These are phyloP conservation scores for Melanogrammus aeglefinus DNA, from an alignment of 2,797 vertebrate genomes.

Conservation along the genomic window DNA sequence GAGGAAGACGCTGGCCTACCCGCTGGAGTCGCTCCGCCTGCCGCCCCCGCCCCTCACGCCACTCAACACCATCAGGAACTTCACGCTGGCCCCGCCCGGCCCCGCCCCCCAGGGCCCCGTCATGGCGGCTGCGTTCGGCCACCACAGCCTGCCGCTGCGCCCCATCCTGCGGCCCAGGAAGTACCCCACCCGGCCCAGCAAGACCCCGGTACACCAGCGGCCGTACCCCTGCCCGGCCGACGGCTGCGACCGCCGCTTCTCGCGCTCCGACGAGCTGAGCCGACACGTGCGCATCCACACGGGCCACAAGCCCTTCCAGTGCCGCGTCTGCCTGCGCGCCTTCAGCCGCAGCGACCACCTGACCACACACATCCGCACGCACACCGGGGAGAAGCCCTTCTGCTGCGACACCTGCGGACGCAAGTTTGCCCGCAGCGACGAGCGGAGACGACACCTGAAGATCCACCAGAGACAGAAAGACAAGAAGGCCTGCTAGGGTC, in stretches of 20 bases:
- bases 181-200: slow-evolving; percentile 94
- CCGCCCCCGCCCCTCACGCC: slow-evolving; percentile 90
- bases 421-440: slow-evolving; percentile 89
- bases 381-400: slow-evolving; percentile 93
- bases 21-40: slow-evolving; percentile 81
- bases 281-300: slow-evolving; percentile 93
- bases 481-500: slow-evolving; percentile 61
- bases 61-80: slow-evolving; percentile 91
- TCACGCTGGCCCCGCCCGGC: slow-evolving; percentile 78
- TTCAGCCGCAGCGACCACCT: slow-evolving; percentile 95
- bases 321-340: slow-evolving; percentile 93
- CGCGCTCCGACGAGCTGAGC: slow-evolving; percentile 89
- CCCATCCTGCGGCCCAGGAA: slow-evolving; percentile 91
- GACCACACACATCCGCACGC: slow-evolving; percentile 92
- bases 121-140: slow-evolving; percentile 73
- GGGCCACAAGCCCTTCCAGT: slow-evolving; percentile 94
- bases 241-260: slow-evolving; percentile 91
- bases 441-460: slow-evolving; percentile 88
- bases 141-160: slow-evolving; percentile 87
- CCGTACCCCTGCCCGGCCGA: slow-evolving; percentile 92
- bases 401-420: slow-evolving; percentile 92
- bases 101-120: slow-evolving; percentile 61
- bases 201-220: slow-evolving; percentile 91
- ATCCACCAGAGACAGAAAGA: slow-evolving; percentile 93
- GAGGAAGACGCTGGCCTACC: slow-evolving; percentile 84